phyloP scores from a whole-genome alignment of 2,888 invertebrate species.

The Callosobruchus maculatus region DNA sequence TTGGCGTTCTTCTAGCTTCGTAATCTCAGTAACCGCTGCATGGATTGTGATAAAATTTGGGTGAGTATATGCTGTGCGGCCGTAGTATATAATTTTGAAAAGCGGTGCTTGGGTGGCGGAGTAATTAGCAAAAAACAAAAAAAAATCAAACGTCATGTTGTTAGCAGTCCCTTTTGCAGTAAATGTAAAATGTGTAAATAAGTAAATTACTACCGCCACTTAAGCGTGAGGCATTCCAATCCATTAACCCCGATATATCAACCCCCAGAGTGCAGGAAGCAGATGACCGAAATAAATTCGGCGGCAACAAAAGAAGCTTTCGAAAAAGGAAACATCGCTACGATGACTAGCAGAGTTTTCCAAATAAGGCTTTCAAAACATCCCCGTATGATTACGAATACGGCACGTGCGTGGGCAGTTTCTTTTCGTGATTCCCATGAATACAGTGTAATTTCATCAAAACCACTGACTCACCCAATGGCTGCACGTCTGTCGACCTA shows the following conservation, averaged over 20 bases:
- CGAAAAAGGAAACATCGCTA: not conserved
- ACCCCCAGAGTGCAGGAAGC: not conserved
- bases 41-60: too few species aligned
- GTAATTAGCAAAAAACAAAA: too few species aligned
- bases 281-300: not conserved
- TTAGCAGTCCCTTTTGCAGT: too few species aligned
- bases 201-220: too few species aligned
- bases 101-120: too few species aligned
- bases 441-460: not conserved
- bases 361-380: not conserved
- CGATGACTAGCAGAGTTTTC: not conserved
- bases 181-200: too few species aligned
- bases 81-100: too few species aligned
- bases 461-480: not conserved
- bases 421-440: not conserved
- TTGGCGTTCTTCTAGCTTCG: too few species aligned
- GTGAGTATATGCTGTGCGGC: too few species aligned
- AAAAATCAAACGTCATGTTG: too few species aligned
- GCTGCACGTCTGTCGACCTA: not conserved
- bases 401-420: not conserved
- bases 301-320: not conserved
- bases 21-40: too few species aligned
- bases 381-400: not conserved
- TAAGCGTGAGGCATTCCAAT: not conserved
- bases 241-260: not conserved